Conservation (phyloP, 1,140 invertebrate species). For the Agrypnia vestita region DNA sequence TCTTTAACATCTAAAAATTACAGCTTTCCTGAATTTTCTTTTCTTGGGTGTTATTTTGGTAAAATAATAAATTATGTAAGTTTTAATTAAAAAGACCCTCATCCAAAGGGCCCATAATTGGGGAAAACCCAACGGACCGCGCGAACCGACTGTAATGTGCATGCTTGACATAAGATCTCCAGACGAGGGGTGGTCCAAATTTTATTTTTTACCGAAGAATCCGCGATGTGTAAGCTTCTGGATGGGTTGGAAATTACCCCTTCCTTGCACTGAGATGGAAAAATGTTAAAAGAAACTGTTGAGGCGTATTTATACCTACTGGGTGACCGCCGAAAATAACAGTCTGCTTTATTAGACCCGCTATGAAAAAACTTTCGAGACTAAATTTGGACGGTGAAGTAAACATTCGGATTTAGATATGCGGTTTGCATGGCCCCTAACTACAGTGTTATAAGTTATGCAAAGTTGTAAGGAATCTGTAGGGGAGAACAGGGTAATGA, state of each 20-base stretch:
- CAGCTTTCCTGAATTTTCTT: background rate
- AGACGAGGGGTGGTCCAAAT: background rate
- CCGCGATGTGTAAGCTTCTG: background rate
- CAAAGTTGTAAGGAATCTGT: no score
- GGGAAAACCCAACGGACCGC: conserved; percentile 1
- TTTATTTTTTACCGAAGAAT: conserved; percentile 2
- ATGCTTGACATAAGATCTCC: conserved; percentile 41
- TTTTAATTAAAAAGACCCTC: conserved; percentile 44
- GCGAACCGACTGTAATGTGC: conserved; percentile 20
- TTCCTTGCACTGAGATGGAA: no score
- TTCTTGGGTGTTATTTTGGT: background rate
- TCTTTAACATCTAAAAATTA: background rate
- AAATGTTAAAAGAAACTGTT: no score
- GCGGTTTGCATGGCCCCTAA: no score
- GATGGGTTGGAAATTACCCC: conserved; percentile 3
- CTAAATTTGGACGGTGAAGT: no score
- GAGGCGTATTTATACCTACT: no score
- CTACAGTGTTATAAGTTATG: no score
- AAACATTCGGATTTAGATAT: no score
- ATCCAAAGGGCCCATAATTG: conserved; percentile 36
- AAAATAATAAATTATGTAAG: conserved; percentile 38
- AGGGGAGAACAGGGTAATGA: no score
- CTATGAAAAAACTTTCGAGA: no score
- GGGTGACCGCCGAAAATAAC: no score
- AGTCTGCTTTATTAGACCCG: no score